Base-by-base conservation (phyloP, 2,797 vertebrate species). In the Tympanoctomys barrerae region DNA sequence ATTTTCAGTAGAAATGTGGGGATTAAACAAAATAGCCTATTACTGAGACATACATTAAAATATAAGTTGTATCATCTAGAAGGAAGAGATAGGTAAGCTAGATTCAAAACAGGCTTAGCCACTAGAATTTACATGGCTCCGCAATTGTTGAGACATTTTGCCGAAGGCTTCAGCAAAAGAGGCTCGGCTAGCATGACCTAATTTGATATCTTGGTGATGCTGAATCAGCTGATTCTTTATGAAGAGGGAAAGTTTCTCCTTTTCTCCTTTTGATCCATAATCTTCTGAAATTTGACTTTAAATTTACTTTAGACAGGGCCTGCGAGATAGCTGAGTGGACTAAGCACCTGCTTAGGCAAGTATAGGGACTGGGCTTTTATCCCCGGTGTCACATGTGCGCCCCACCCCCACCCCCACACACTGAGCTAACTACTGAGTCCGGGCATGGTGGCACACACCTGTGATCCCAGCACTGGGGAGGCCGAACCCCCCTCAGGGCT, bases 121-220 rank as follows among this genome's bases (percentile, higher is more conserved):
- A 52, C 42, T 64, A 82, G 78, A 57, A 94, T 85, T 94, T 81
- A 82, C 92, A 90, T 70, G 87, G 91, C 21, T 36, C 7, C 26
- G 54, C 57, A 91, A 0, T 82, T 83, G 33, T 75, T 90, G 66
- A 88, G 93, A 85, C 49, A 79, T 82, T 96, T 79, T 78, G 66
- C 71, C 66, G 79, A 78, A 81, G 73, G 59, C 57, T 92, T 92
- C 68, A 68, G 59, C 31, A 39, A 85, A 92, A 64, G 46, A 71
- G 42, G 80, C 88, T 42, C 68, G 18, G 6, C 46, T 79, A 77
- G 36, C 19, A 64, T 82, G 89, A n/a, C 62, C 42, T 78, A 11
- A 85, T 90, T 85, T 85, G 36, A 7, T 0, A 59, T 71, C 73
- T 93, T 62, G 12, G 16, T 68, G 59, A 80, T 39, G 70, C 54